These are phyloP conservation scores for Anthoscopus minutus DNA, from an alignment of 2,113 vertebrate genomes.

Conservation along the genomic window DNA sequence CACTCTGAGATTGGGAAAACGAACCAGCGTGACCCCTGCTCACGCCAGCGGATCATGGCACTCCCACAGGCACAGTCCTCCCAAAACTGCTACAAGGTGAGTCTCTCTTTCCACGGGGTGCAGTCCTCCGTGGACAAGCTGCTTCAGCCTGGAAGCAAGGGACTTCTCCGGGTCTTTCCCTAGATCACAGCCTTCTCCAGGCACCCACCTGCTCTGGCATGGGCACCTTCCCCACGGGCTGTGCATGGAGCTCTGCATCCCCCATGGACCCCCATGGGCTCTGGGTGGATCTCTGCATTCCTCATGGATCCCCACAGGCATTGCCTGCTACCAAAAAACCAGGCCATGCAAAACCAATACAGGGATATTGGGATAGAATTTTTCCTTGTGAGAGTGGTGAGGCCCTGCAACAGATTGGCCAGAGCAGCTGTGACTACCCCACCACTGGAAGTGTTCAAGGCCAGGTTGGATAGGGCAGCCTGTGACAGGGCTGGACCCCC, in stretches of 20 bases:
- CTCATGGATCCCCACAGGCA: fast-evolving
- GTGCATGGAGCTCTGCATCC: neutral
- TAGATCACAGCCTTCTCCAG: neutral
- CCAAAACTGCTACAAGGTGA: neutral
- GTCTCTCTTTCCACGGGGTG: neutral
- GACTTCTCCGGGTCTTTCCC: neutral
- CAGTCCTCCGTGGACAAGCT: neutral
- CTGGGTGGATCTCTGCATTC: neutral
- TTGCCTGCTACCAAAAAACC: neutral
- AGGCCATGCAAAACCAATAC: neutral
- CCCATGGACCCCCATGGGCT: neutral
- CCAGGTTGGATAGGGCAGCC: neutral
- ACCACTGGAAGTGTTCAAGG: neutral
- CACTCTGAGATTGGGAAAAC: too few species aligned
- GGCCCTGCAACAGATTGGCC: neutral
- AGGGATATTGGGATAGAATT: neutral
- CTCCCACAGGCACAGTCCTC: neutral
- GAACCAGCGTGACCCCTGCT: too few species aligned
- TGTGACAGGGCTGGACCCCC: neutral
- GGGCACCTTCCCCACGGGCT: neutral
- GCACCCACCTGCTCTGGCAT: neutral
- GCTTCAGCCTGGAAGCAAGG: neutral
- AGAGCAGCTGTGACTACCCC: neutral
- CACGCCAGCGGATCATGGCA: too few species aligned
- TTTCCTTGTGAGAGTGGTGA: neutral